Percentiles rank a stretch among this genome's conserved stretches.
Evolutionary conservation across 2,113 vertebrate species (phyloP).

Genomic region (Cisticola juncidis): DNA sequence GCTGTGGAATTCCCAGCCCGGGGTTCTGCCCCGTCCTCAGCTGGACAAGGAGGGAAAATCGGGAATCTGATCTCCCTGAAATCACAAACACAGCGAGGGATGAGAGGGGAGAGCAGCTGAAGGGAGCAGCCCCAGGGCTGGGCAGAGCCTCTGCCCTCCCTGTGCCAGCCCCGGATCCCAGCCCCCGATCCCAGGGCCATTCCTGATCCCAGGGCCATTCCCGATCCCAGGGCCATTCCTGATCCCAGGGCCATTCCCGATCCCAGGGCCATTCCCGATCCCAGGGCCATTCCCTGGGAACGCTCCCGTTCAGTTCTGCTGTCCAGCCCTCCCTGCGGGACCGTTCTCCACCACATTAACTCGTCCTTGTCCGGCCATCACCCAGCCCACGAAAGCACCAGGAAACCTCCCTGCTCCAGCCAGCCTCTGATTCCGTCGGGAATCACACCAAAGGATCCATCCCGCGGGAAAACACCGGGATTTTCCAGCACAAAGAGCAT

Average conservation of each 20-base stretch:
- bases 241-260: no score
- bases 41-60: neutral
- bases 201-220: no score
- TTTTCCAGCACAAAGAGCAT: neutral
- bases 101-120: neutral
- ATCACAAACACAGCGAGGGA: fast-evolving
- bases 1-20: fast-evolving
- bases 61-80: neutral
- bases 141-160: neutral
- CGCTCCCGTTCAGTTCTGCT: neutral
- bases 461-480: neutral
- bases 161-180: neutral
- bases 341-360: no score
- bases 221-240: no score
- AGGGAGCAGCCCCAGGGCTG: neutral
- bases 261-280: no score
- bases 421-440: neutral
- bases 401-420: neutral
- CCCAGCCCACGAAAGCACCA: neutral
- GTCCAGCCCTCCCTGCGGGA: neutral
- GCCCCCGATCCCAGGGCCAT: no score
- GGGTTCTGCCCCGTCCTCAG: neutral
- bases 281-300: neutral
- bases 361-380: neutral
- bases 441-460: neutral